phyloP scores from a whole-genome alignment of 2,888 invertebrate species.

The Apeira syringaria region DNA sequence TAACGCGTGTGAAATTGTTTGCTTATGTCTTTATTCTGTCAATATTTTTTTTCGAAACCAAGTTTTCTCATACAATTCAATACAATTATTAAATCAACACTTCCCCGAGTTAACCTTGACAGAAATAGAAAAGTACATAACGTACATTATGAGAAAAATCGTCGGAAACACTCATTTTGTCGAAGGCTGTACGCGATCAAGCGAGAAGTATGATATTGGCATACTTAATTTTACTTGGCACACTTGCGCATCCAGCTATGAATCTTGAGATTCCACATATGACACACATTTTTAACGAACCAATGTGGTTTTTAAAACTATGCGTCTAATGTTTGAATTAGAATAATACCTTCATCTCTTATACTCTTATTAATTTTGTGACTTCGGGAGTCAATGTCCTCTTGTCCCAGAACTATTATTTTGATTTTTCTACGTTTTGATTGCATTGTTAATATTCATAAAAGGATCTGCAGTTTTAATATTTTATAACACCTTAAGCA shows the following conservation, averaged over 20 bases:
- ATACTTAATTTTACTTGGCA: constrained; percentile 79
- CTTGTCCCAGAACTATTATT: not conserved
- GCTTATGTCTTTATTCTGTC: too few relatives aligned
- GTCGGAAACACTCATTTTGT: constrained; percentile 69
- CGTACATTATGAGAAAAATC: constrained; percentile 62
- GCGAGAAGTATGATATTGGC: constrained; percentile 77
- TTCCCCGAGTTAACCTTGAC: constrained; percentile 53
- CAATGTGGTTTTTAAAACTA: constrained; percentile 22
- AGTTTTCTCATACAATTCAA: not conserved
- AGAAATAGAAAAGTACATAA: constrained; percentile 56
- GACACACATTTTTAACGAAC: constrained; percentile 25
- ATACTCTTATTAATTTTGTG: not conserved
- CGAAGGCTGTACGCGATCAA: constrained; percentile 77
- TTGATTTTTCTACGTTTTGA: not conserved
- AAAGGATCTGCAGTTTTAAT: not conserved
- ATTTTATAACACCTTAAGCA: too few relatives aligned
- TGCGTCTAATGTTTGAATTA: not conserved
- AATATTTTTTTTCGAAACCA: not conserved
- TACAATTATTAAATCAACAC: constrained; percentile 6
- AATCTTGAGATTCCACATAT: constrained; percentile 34
- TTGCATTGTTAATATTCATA: not conserved
- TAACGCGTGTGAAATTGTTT: too few relatives aligned
- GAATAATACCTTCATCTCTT: constrained; percentile 4
- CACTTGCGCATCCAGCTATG: constrained; percentile 67
- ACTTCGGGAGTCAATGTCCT: constrained; percentile 5